phyloP scores from a whole-genome alignment of 37 sponge, comb jelly and placozoan species.

The Hormiphora californensis region DNA sequence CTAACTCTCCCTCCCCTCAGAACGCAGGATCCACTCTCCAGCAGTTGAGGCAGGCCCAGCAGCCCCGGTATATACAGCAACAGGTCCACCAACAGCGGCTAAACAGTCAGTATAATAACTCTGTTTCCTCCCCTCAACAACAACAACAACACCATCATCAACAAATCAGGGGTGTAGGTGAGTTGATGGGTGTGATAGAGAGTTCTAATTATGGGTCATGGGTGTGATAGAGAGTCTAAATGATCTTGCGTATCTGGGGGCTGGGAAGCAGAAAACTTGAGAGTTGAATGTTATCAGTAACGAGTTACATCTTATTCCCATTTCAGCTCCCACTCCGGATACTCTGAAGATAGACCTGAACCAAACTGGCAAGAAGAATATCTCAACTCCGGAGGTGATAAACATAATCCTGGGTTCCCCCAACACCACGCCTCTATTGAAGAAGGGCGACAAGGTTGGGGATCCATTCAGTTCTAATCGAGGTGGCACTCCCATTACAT shows the following conservation, averaged over 20 bases:
- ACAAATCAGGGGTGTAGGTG: no score
- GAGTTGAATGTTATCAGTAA: no score
- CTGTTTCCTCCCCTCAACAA: no score
- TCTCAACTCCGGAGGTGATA: conserved; percentile 31
- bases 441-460: conserved; percentile 38
- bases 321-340: conserved; percentile 24
- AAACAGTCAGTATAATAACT: conserved; percentile 28
- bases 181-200: no score
- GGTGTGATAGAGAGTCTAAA: no score
- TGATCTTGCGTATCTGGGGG: no score
- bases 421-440: conserved; percentile 16
- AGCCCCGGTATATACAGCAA: conserved; percentile 11
- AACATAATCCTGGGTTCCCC: conserved; percentile 31
- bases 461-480: not conserved
- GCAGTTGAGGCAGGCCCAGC: conserved; percentile 9
- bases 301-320: no score
- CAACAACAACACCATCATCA: no score
- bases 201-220: no score
- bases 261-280: no score
- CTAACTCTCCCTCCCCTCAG: no score
- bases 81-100: conserved; percentile 26
- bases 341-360: not conserved
- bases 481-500: not conserved
- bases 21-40: conserved; percentile 7
- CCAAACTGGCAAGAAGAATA: not conserved